Percentiles rank a stretch among this genome's conserved stretches.
Conservation (phyloP, 1,140 invertebrate species). For the Stegodyphus dumicola region DNA sequence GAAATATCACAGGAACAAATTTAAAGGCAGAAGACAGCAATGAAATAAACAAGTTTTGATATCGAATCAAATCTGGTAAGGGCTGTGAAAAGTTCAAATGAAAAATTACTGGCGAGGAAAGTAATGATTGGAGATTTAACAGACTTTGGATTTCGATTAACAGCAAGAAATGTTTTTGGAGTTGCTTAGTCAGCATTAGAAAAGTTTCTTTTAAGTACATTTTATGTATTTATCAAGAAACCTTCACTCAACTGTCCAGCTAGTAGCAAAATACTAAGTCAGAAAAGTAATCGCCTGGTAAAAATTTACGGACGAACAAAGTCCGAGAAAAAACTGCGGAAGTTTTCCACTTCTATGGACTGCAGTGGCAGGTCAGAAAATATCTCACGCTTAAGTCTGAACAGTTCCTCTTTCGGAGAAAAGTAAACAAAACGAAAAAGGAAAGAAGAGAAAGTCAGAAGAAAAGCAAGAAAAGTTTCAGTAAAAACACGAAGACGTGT, state of each 20-base stretch:
- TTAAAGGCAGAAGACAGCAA: too few species aligned
- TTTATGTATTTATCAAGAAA: neutral
- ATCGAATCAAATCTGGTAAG: too few species aligned
- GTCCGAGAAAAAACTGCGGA: neutral
- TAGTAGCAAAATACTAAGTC: slow-evolving; percentile 41
- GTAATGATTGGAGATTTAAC: too few species aligned
- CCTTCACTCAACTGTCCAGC: slow-evolving; percentile 17
- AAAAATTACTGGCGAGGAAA: too few species aligned
- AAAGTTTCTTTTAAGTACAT: too few species aligned
- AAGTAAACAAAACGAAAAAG: slow-evolving; percentile 6
- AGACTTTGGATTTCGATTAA: too few species aligned
- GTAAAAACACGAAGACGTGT: slow-evolving; percentile 46
- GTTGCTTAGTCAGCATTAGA: too few species aligned
- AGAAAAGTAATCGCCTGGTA: slow-evolving; percentile 35
- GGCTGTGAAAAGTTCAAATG: too few species aligned
- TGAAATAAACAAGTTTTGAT: too few species aligned
- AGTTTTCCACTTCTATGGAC: slow-evolving; percentile 2
- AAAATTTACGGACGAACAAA: slow-evolving; percentile 21
- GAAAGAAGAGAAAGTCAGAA: slow-evolving; percentile 31
- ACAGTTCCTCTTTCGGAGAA: neutral
- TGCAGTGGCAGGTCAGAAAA: slow-evolving; percentile 21
- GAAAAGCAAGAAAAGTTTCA: slow-evolving; percentile 34
- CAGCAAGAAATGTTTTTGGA: too few species aligned
- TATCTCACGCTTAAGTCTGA: neutral
- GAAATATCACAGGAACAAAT: too few species aligned